Evolutionary conservation across 2,888 invertebrate genomes (phyloP), one percentile per base, ranked within the genome.

Genomic region (Habrosyne pyritoides): DNA sequence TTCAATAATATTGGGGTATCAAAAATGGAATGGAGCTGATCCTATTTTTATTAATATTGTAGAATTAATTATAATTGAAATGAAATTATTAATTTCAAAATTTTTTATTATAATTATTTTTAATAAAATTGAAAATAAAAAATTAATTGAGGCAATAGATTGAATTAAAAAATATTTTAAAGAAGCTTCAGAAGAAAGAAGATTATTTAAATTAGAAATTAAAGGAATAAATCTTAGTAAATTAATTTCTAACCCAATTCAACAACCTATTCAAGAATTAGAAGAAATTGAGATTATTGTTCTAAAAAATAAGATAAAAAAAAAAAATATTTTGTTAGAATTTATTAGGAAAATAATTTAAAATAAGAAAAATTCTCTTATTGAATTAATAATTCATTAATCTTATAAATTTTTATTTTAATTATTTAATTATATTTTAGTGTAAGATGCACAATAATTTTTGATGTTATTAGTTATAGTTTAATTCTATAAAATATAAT

Each of bases 241-340:
- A 86, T 94, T 94, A 86, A 94, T 93, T 93, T 94, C 94, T 91
- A 94, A 81, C 0, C 94, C 94, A 86, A 94, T 93, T 93, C 94
- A 94, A 79, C 86, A 86, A 0, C 87, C 87, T 75, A 89, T 75
- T 79, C 88, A 88, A 26, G 87, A 86, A 60, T 87, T 87, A 10
- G 86, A 75, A 0, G 87, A 86, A 68, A 87, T 84, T 30, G 87
- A 82, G 67, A 86, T 85, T 79, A 87, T 65, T 52, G 83, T 85
- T 59, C 94, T 89, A 67, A 92, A 83, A 79, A 94, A 87, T 83
- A 94, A 70, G 62, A 93, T 85, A 87, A 94, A 84, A 55, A 87
- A 75, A 69, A 85, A 84, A 68, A 93, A 83, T 87, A 94, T 93
- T 86, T 94, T 80, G 80, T 91, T 86, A 65, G 92, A 93, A 59